Evolutionary conservation across 1,140 invertebrate species (phyloP).

Genomic region (Drosophila orena): DNA sequence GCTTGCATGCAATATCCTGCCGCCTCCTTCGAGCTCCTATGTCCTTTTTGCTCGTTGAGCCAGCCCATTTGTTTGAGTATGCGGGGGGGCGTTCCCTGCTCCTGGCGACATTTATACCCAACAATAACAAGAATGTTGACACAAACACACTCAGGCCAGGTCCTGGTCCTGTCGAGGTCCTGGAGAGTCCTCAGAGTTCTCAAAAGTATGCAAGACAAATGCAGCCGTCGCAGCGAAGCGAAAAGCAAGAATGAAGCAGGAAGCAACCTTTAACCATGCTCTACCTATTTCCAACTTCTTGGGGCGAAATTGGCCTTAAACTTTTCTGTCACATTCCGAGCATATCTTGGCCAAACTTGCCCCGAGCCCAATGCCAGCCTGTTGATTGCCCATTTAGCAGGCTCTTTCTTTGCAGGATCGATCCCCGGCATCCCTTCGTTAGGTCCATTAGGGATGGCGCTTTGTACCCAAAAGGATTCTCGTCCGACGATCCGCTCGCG

Average conservation of each 20-base stretch:
- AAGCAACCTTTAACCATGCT: constrained; percentile 30
- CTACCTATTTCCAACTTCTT: constrained; percentile 41
- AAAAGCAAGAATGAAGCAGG: background rate
- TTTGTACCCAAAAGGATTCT: constrained; percentile 1
- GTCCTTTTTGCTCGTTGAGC: constrained; percentile 38
- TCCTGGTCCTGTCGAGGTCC: constrained; percentile 22
- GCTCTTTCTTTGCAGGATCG: constrained; percentile 18
- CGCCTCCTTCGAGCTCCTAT: constrained; percentile 25
- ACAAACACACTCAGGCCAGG: constrained; percentile 51
- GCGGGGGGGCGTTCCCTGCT: constrained; percentile 6
- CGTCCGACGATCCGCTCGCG: constrained; percentile 16
- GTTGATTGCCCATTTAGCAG: constrained; percentile 74
- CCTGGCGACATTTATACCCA: constrained; percentile 68
- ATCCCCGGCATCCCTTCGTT: constrained; percentile 8
- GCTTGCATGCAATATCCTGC: constrained; percentile 79
- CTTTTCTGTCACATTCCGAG: constrained; percentile 68
- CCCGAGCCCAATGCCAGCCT: constrained; percentile 54
- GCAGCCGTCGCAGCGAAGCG: constrained; percentile 40
- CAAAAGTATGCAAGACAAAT: constrained; percentile 63
- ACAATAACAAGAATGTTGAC: constrained; percentile 57
- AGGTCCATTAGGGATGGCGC: constrained; percentile 15
- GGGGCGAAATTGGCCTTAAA: constrained; percentile 57
- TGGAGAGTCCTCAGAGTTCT: constrained; percentile 12
- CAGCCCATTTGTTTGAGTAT: constrained; percentile 49
- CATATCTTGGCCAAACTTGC: constrained; percentile 48